Evolutionary conservation across 2,888 invertebrate species (phyloP).

Genomic region (Andrena minutula): DNA sequence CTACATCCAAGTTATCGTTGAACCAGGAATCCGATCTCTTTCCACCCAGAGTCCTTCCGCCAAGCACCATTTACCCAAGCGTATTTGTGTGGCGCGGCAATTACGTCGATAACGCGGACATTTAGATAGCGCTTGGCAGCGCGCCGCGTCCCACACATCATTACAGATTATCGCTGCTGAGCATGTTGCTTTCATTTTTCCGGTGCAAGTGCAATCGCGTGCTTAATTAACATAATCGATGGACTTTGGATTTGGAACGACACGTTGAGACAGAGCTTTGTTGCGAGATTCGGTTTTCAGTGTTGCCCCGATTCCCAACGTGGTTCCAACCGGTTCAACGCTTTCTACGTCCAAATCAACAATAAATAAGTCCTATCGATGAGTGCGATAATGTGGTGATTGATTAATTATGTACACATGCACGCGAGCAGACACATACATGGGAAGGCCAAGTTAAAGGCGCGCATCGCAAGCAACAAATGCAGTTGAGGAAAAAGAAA

Average conservation of each 20-base stretch:
- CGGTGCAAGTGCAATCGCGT: neutral
- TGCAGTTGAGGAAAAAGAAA: slow-evolving; percentile 24
- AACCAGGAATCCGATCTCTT: no score
- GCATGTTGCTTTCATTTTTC: slow-evolving; percentile 7
- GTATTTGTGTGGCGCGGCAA: neutral
- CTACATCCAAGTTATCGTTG: no score
- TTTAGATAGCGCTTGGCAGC: neutral
- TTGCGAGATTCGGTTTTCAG: neutral
- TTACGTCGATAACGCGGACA: neutral
- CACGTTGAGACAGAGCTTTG: neutral
- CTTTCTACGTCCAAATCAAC: neutral
- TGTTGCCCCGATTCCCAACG: neutral
- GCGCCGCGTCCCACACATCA: neutral
- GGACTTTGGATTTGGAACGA: slow-evolving; percentile 15
- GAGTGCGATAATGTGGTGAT: neutral
- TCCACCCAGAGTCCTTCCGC: no score
- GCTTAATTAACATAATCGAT: slow-evolving; percentile 15
- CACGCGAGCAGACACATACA: neutral
- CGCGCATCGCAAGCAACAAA: neutral
- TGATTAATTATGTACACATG: slow-evolving; percentile 20
- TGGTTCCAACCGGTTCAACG: neutral
- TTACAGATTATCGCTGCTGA: neutral
- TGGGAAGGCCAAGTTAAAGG: neutral
- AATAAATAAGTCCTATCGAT: slow-evolving; percentile 36
- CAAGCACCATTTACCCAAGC: no score